Base-by-base conservation (phyloP, 2,113 vertebrate species). In the Spea bombifrons region DNA sequence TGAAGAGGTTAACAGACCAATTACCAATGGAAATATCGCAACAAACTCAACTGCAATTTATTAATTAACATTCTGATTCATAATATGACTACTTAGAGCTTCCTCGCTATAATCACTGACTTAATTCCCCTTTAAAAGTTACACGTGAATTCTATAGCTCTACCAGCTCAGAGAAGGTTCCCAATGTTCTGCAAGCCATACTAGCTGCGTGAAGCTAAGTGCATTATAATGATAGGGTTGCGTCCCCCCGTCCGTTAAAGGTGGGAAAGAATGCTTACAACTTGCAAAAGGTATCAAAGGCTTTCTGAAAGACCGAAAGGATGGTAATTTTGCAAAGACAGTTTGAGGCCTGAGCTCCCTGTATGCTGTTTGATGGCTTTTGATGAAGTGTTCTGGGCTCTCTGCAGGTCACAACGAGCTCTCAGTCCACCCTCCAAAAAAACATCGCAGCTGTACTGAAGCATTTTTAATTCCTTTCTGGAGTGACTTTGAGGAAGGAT, bases 271-370 rank as follows among this genome's bases (percentile, higher is more conserved):
- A 61, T 61, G 17, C 78, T 80, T 59, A 67, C 12, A 74, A 61
- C 78, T 68, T 80, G 70, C 64, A 80, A 30, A 61, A 57, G 12
- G 71, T 67, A 74, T 73, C 70, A 80, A 80, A 80, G 70, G 64
- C 44, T 57, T 7, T 50, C 77, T 15, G 71, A 53, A 64, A 73
- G 71, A 80, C 61, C 61, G 78, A 74, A 80, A 74, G 71, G 64
- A 73, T 17, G 52, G 53, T 80, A 74, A 80, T 80, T 80, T 68
- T 67, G 43, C 59, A 65, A 61, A 78, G 76, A 64, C 76, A 72
- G 45, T 74, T 74, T 68, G 71, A 80, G 78, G 45, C 55, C 66
- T 72, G 47, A 71, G 49, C 73, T 72, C 46, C 59, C 66, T 59
- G 10, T 63, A 8, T 45, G 46, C 43, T 44, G 52, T 68, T 80